Evolutionary conservation across 2,888 invertebrate genomes (phyloP), one percentile per base, ranked within the genome.

Genomic region (Andrena bicolor): DNA sequence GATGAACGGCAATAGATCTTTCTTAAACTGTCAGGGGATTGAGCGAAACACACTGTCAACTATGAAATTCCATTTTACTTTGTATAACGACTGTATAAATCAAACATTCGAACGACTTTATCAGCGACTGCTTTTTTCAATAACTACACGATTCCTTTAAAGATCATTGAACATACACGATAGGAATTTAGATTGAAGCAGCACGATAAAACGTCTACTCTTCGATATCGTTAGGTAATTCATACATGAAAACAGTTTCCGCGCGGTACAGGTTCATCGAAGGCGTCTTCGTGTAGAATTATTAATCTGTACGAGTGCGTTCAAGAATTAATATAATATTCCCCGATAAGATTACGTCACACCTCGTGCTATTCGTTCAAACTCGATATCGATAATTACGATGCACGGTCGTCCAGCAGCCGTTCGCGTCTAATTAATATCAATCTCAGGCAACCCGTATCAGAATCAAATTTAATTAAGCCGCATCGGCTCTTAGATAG

Each of bases 1-100:
- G 71, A 74, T 61, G 61, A 72, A 61, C 64, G 70, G 65, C 76
- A 71, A 84, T 81, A 56, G 73, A 79, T 82, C 73, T 70, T 58
- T 56, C 35, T 51, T 66, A 72, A 80, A 70, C 58, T 58, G 51
- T 26, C 63, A 66, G 68, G 35, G 56, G 35, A 56, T 63, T 56
- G 58, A 60, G 7, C 13, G 58, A 58, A 58, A 60, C 58, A 23
- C 8, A n/a, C 20, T 7, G 26, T 16, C 30, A 2, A 3, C 23
- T 5, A 28, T 49, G 20, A 28, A 63, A 60, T 49, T 49, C 58
- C 26, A 71, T 60, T 58, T 56, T n/a, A 28, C 16, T 7, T 20
- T n/a, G 30, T 20, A 41, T 30, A 53, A 71, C 10, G 20, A 64
- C 30, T 41, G 1, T 16, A 35, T 63, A 41, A 16, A 20, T 16